Conservation (phyloP, 2,888 invertebrate genomes). For the Nomada fucata region DNA sequence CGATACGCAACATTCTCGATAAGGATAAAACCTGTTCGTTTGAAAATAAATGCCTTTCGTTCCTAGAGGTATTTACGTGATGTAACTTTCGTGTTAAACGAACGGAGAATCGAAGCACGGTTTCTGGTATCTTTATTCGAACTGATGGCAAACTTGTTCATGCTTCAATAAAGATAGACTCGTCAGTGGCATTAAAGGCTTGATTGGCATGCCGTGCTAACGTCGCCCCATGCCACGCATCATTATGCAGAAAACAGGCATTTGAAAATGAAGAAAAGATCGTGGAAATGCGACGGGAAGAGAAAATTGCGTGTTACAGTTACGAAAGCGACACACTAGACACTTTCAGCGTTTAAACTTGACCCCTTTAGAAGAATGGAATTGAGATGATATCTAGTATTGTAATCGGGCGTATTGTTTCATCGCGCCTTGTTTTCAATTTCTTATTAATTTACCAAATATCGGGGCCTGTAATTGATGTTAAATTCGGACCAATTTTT, state of each 20-base stretch:
- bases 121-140: neutral
- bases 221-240: neutral
- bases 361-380: neutral
- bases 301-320: neutral
- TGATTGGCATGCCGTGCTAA: neutral
- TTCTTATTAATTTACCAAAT: neutral
- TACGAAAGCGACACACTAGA: constrained; percentile 1
- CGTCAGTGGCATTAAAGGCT: neutral
- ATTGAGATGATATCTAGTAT: neutral
- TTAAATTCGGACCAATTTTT: too few relatives aligned
- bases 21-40: constrained; percentile 42
- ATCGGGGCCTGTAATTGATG: too few relatives aligned
- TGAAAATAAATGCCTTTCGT: constrained; percentile 26
- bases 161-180: constrained; percentile 7
- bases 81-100: constrained; percentile 31
- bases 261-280: neutral
- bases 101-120: neutral
- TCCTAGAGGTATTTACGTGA: constrained; percentile 14
- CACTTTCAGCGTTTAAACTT: constrained; percentile 1
- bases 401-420: neutral
- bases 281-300: neutral
- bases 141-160: neutral
- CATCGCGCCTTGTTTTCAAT: too few relatives aligned
- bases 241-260: neutral
- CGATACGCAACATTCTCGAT: constrained; percentile 30